A percentile compares a stretch with the other conserved stretches of the same genome.
phyloP scores from a whole-genome alignment of 2,888 invertebrate genomes.

The Glaucopsyche alexis region DNA sequence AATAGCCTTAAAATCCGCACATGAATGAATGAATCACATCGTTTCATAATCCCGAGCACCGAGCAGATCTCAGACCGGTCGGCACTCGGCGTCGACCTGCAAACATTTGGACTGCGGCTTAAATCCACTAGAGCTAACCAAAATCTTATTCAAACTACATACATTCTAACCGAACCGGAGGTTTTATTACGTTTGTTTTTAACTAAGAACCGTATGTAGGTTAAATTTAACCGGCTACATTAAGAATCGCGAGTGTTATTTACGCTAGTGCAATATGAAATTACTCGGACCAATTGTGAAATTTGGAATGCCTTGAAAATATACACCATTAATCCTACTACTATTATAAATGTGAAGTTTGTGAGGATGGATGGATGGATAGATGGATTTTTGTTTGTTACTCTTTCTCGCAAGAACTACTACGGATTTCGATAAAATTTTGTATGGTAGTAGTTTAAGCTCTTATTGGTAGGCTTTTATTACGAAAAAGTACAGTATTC shows the following conservation, averaged over 20 bases:
- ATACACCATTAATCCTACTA: neutral
- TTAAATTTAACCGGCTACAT: constrained; percentile 4
- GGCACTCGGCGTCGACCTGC: constrained; percentile 24
- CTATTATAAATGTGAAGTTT: no score
- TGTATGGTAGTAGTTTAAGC: no score
- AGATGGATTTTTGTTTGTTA: no score
- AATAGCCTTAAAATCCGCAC: constrained; percentile 17
- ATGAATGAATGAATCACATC: constrained; percentile 12
- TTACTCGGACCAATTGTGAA: constrained; percentile 37
- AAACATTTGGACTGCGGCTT: constrained; percentile 5
- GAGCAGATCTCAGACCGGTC: constrained; percentile 4
- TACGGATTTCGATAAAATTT: no score
- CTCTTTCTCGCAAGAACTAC: no score
- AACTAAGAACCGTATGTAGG: constrained; percentile 23
- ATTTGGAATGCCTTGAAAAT: constrained; percentile 23
- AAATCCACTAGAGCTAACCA: constrained; percentile 1
- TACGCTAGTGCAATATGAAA: constrained; percentile 42
- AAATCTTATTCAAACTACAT: constrained; percentile 27
- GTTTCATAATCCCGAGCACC: constrained; percentile 19
- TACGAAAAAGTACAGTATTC: no score
- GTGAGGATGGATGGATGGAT: no score
- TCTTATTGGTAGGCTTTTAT: no score
- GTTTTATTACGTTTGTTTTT: constrained; percentile 23
- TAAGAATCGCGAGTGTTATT: constrained; percentile 28
- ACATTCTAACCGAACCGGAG: constrained; percentile 7